These are phyloP conservation scores for Congeria kusceri DNA, from an alignment of 2,888 invertebrate genomes.

Conservation along the genomic window DNA sequence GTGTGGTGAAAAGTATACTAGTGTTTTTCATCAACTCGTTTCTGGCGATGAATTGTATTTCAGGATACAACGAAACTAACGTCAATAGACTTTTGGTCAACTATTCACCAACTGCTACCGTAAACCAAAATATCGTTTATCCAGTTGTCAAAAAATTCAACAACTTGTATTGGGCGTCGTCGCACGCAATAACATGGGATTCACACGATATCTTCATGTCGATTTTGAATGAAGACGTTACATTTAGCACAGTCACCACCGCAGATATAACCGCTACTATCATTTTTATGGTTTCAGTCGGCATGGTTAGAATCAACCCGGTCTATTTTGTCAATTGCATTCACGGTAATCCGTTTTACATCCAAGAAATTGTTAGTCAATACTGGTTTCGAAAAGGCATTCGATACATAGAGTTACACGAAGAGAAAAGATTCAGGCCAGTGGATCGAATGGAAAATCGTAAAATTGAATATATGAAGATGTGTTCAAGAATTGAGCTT, in stretches of 20 bases:
- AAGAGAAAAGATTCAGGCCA: slow-evolving; percentile 4
- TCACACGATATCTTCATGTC: slow-evolving; percentile 2
- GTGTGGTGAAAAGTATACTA: neutral
- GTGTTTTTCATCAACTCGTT: slow-evolving; percentile 16
- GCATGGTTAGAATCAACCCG: slow-evolving; percentile 15
- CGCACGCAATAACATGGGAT: slow-evolving; percentile 13
- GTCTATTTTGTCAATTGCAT: slow-evolving; percentile 9
- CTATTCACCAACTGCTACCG: slow-evolving; percentile 9
- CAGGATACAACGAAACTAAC: slow-evolving; percentile 22
- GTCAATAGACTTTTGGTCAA: slow-evolving; percentile 22
- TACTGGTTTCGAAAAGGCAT: slow-evolving; percentile 28
- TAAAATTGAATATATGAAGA: slow-evolving; percentile 25
- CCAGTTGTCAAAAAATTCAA: slow-evolving; percentile 12
- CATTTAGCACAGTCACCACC: slow-evolving; percentile 5
- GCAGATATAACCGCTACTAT: slow-evolving; percentile 16
- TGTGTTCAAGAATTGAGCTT: neutral
- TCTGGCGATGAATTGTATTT: slow-evolving; percentile 16
- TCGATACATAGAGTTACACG: slow-evolving; percentile 2
- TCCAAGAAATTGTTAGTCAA: slow-evolving; percentile 10
- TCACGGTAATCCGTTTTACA: slow-evolving; percentile 27
- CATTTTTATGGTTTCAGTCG: slow-evolving; percentile 6
- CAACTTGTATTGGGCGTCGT: slow-evolving; percentile 23
- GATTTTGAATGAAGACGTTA: neutral
- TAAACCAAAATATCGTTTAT: neutral
- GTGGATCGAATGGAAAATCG: neutral